phyloP scores from a whole-genome alignment of 2,797 vertebrate species.

The Squalus acanthias region DNA sequence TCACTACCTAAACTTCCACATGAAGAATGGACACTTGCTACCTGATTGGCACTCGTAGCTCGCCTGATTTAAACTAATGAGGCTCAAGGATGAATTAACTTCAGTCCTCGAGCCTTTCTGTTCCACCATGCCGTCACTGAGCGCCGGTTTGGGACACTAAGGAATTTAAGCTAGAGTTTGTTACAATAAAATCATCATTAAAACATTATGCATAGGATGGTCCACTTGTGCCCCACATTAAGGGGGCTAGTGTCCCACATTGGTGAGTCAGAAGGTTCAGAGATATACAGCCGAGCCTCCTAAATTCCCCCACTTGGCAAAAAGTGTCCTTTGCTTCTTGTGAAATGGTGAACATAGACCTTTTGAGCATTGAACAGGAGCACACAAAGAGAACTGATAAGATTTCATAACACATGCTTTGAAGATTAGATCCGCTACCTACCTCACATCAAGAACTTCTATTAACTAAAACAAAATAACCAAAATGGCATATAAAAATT shows the following conservation, averaged over 20 bases:
- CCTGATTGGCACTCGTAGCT: not conserved
- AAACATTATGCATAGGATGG: not conserved
- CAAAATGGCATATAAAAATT: not conserved
- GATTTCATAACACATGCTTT: not conserved
- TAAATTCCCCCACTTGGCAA: not conserved
- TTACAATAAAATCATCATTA: not conserved
- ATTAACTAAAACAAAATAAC: not conserved
- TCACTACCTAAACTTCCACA: not conserved
- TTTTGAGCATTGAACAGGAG: not conserved
- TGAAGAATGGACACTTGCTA: not conserved
- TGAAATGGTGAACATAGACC: not conserved
- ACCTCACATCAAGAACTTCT: not conserved
- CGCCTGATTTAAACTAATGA: not conserved
- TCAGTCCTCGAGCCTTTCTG: not conserved
- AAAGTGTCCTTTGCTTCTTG: not conserved
- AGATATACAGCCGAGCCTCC: not conserved
- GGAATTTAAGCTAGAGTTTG: not conserved
- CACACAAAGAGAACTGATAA: not conserved
- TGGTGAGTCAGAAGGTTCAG: not conserved
- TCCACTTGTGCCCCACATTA: not conserved
- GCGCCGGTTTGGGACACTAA: not conserved
- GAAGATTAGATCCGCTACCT: not conserved
- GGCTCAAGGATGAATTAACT: not conserved
- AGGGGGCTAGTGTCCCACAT: not conserved
- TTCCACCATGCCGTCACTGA: not conserved